Percentiles rank a stretch among this genome's conserved stretches.
These are phyloP conservation scores for Corbicula japonica DNA, from an alignment of 2,888 invertebrate genomes.

Conservation along the genomic window DNA sequence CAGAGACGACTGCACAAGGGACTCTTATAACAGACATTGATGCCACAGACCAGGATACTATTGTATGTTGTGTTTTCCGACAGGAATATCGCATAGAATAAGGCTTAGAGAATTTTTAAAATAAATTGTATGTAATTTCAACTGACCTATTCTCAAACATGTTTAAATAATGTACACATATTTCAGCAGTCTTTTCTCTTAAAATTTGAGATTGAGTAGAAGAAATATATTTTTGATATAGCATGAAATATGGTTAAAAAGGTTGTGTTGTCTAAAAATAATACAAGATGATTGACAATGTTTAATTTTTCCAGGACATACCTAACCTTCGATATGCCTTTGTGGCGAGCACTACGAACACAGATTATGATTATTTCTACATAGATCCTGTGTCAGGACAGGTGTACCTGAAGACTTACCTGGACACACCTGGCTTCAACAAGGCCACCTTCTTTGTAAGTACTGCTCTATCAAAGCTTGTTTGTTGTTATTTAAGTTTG, in stretches of 20 bases:
- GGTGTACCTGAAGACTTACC: conserved; percentile 37
- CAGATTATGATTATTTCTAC: conserved; percentile 51
- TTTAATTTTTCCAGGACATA: conserved; percentile 60
- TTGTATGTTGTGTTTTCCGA: conserved; percentile 41
- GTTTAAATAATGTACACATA: too few relatives aligned
- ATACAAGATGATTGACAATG: not conserved
- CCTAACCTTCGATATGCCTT: conserved; percentile 43
- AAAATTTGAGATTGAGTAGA: too few relatives aligned
- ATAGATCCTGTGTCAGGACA: conserved; percentile 58
- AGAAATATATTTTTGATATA: too few relatives aligned
- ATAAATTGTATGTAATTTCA: too few relatives aligned
- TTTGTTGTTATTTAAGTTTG: not conserved
- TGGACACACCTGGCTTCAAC: conserved; percentile 3
- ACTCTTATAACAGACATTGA: conserved; percentile 46
- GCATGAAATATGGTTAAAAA: too few relatives aligned
- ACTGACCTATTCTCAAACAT: too few relatives aligned
- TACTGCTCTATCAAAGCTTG: not conserved
- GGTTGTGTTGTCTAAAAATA: too few relatives aligned
- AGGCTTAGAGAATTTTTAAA: too few relatives aligned
- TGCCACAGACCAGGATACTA: conserved; percentile 63
- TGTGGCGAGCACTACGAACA: not conserved
- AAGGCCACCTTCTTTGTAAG: conserved; percentile 16
- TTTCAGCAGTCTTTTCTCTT: too few relatives aligned
- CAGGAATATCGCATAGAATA: too few relatives aligned
- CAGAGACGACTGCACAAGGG: conserved; percentile 38